phyloP scores from a whole-genome alignment of 2,888 invertebrate species.

The Beris morrisii region DNA sequence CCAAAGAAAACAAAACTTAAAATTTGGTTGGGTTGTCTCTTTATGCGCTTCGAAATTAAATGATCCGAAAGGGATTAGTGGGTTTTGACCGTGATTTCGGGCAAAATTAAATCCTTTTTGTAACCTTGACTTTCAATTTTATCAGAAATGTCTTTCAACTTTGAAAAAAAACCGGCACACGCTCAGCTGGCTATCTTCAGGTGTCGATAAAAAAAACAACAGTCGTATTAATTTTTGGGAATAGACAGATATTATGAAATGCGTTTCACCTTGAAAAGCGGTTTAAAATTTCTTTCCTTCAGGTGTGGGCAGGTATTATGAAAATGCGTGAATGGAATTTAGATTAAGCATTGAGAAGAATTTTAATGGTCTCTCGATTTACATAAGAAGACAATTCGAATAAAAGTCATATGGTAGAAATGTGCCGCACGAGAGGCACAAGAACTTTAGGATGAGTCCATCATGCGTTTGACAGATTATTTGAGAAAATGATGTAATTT shows the following conservation, averaged over 20 bases:
- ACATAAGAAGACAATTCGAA: too few species aligned
- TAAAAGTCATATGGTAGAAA: too few species aligned
- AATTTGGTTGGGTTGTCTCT: too few species aligned
- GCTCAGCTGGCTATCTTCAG: not conserved
- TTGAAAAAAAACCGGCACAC: slow-evolving; percentile 9
- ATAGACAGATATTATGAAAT: slow-evolving; percentile 13
- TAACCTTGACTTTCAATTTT: slow-evolving; percentile 20
- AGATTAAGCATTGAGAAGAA: slow-evolving; percentile 9
- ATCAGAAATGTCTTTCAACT: slow-evolving; percentile 21
- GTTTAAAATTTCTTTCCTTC: not conserved
- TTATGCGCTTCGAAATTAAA: too few species aligned
- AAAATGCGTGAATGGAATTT: slow-evolving; percentile 28
- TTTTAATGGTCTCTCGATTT: slow-evolving; percentile 2
- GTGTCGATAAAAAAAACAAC: slow-evolving; percentile 7
- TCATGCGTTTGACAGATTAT: too few species aligned
- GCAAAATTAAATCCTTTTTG: slow-evolving; percentile 7
- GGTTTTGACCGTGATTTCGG: too few species aligned
- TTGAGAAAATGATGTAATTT: too few species aligned
- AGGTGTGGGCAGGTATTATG: slow-evolving; percentile 20
- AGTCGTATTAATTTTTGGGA: slow-evolving; percentile 1
- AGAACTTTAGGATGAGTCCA: too few species aligned
- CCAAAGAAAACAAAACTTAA: too few species aligned
- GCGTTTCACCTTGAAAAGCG: not conserved
- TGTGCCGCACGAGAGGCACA: too few species aligned
- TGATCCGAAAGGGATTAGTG: too few species aligned